Percentiles rank a stretch among this genome's conserved stretches.
These are phyloP conservation scores for Cladopsammia gracilis DNA, from an alignment of 64 coral and sea anemone species.

Conservation along the genomic window DNA sequence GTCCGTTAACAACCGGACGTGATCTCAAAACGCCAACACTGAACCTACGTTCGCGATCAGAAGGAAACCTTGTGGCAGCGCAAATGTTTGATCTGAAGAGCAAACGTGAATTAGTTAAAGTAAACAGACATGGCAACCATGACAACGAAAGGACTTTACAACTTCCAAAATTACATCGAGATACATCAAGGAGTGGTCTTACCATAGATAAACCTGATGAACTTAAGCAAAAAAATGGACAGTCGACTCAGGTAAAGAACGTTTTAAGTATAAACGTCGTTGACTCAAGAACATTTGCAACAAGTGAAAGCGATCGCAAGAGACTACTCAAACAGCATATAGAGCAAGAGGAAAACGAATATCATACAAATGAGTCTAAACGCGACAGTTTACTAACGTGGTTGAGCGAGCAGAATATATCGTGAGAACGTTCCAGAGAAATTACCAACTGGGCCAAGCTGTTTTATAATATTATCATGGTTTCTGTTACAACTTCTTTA, in stretches of 20 bases:
- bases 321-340: background rate
- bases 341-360: background rate
- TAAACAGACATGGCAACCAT: no score
- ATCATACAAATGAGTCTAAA: background rate
- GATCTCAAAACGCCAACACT: background rate
- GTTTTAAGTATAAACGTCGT: background rate
- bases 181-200: background rate
- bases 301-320: background rate
- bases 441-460: no score
- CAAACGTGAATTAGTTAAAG: background rate
- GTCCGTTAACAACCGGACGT: background rate
- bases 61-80: background rate
- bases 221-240: background rate
- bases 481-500: no score
- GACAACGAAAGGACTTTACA: background rate
- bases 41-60: background rate
- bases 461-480: no score
- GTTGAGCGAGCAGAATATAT: background rate
- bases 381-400: background rate
- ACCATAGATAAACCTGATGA: background rate
- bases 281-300: background rate
- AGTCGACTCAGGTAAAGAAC: background rate
- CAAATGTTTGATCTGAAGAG: constrained; percentile 9
- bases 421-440: no score
- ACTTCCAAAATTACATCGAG: background rate